Conservation (phyloP, 2,888 invertebrate genomes). For the Trachelus tabidus region DNA sequence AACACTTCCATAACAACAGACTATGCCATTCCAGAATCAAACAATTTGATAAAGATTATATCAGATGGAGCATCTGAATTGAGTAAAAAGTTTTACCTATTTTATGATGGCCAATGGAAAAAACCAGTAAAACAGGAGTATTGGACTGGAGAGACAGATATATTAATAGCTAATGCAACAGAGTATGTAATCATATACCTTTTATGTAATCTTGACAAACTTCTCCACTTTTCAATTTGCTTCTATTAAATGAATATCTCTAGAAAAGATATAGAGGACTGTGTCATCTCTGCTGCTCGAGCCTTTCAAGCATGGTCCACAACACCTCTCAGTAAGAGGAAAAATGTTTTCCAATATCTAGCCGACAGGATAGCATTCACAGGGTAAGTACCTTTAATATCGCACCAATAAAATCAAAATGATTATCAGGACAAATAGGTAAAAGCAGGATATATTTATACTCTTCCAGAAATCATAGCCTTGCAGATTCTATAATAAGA, state of each 20-base stretch:
- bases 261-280: slow-evolving; percentile 29
- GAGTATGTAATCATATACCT: slow-evolving; percentile 9
- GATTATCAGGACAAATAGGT: background rate
- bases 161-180: slow-evolving; percentile 23
- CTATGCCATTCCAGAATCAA: background rate
- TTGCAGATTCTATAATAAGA: background rate
- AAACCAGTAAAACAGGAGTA: slow-evolving; percentile 26
- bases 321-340: slow-evolving; percentile 23
- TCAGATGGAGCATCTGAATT: slow-evolving; percentile 5
- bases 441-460: background rate
- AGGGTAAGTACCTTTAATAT: slow-evolving; percentile 17
- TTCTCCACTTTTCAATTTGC: background rate
- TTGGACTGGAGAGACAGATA: slow-evolving; percentile 17
- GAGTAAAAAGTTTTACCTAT: slow-evolving; percentile 22
- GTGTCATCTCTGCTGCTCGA: slow-evolving; percentile 22
- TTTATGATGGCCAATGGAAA: slow-evolving; percentile 33
- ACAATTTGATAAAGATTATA: background rate
- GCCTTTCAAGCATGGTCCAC: slow-evolving; percentile 20
- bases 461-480: background rate
- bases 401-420: background rate
- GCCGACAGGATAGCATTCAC: slow-evolving; percentile 26
- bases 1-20: background rate
- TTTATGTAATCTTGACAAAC: background rate
- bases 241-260: slow-evolving; percentile 3
- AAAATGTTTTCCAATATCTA: slow-evolving; percentile 25